Conservation (phyloP, 2,797 vertebrate species). For the Sebastes iracundus region DNA sequence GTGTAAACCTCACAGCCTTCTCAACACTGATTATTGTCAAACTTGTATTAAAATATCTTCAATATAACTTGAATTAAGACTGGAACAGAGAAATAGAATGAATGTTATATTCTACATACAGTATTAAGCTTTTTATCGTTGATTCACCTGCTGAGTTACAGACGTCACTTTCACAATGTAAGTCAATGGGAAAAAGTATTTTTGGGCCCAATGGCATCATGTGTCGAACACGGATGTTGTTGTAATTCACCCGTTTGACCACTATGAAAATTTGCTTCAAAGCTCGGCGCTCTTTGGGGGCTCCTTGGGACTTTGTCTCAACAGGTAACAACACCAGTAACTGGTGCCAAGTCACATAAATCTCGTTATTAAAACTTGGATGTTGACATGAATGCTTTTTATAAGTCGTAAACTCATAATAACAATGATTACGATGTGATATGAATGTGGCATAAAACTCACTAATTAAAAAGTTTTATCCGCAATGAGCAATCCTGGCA, state of each 20-base stretch:
- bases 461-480: not conserved
- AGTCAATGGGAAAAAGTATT: too few relatives aligned
- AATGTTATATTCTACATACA: not conserved
- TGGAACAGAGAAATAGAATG: not conserved
- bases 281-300: too few relatives aligned
- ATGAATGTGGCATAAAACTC: not conserved
- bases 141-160: too few relatives aligned
- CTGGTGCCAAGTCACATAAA: not conserved
- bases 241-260: too few relatives aligned
- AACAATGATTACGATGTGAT: not conserved
- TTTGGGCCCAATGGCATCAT: too few relatives aligned
- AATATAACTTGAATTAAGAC: not conserved
- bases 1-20: not conserved
- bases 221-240: fast-evolving
- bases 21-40: not conserved
- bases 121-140: too few relatives aligned
- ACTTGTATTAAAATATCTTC: not conserved
- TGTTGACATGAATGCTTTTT: too few relatives aligned
- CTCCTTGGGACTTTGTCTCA: too few relatives aligned
- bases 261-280: too few relatives aligned
- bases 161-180: fast-evolving
- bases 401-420: too few relatives aligned
- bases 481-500: not conserved
- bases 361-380: not conserved
- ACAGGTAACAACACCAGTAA: too few relatives aligned